Evolutionary conservation across 2,113 vertebrate species (phyloP).

Genomic region (Petroica traversi): DNA sequence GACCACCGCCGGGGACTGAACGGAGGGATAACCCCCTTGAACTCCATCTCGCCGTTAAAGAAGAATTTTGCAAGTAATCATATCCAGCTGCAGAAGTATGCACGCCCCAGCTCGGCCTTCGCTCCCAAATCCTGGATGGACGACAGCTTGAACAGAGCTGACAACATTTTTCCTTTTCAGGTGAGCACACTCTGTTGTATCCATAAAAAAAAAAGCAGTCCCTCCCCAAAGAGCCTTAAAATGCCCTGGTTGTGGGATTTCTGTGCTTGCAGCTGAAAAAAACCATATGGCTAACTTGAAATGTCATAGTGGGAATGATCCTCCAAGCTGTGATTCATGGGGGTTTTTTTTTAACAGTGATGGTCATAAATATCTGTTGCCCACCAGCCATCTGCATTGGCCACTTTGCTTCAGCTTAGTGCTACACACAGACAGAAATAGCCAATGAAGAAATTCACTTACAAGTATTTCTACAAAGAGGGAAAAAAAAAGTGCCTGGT

Average conservation of each 20-base stretch:
- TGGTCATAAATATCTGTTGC: not conserved
- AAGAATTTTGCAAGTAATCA: slow-evolving; percentile 98
- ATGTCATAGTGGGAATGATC: slow-evolving; percentile 1
- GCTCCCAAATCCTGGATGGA: slow-evolving; percentile 98
- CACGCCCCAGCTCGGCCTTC: slow-evolving; percentile 91
- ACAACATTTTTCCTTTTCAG: slow-evolving; percentile 97
- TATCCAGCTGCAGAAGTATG: slow-evolving; percentile 93
- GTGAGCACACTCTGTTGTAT: slow-evolving; percentile 70
- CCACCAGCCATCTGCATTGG: not conserved
- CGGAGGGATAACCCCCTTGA: slow-evolving; percentile 91
- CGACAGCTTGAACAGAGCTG: slow-evolving; percentile 89
- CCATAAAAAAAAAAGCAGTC: not conserved
- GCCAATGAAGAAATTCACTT: not conserved
- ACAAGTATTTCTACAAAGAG: not conserved
- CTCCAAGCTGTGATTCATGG: not conserved
- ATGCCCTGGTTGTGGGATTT: not conserved
- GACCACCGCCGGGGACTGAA: slow-evolving; percentile 93
- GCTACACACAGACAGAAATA: not conserved
- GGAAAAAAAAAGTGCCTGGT: not conserved
- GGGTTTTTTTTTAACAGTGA: not conserved
- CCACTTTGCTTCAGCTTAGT: not conserved
- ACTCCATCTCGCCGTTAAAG: slow-evolving; percentile 97
- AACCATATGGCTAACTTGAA: not conserved
- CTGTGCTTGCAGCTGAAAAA: not conserved
- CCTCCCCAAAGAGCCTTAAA: not conserved